These are phyloP conservation scores for Apis florea DNA, from an alignment of 1,140 invertebrate genomes.

Conservation along the genomic window DNA sequence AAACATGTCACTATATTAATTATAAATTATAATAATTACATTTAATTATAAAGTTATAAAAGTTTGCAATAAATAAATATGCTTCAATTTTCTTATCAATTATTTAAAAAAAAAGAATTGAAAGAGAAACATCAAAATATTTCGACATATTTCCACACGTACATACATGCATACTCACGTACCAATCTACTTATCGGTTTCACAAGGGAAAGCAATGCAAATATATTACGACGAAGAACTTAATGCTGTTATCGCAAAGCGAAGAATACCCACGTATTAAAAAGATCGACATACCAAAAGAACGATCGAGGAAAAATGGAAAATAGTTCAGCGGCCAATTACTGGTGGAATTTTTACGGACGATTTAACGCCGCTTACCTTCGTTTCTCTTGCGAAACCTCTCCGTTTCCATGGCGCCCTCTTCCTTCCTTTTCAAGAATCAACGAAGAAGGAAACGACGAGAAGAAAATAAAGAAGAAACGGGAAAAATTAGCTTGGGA, in stretches of 20 bases:
- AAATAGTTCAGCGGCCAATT: slow-evolving; percentile 66
- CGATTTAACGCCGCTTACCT: slow-evolving; percentile 63
- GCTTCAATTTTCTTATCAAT: no score
- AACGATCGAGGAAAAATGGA: slow-evolving; percentile 39
- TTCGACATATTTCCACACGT: not conserved
- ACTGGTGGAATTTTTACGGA: slow-evolving; percentile 65
- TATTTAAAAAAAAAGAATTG: not conserved
- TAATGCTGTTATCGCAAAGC: not conserved
- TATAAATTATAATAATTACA: no score
- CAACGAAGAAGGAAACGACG: slow-evolving; percentile 4
- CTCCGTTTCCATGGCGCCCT: slow-evolving; percentile 20
- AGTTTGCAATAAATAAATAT: no score
- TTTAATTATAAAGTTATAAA: no score
- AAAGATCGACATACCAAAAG: slow-evolving; percentile 8
- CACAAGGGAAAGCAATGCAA: not conserved
- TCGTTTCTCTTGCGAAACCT: slow-evolving; percentile 30
- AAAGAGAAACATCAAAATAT: not conserved
- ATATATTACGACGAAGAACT: not conserved
- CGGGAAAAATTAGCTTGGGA: slow-evolving; percentile 47
- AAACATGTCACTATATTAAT: no score
- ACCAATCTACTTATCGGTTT: not conserved
- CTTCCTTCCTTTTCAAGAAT: slow-evolving; percentile 15
- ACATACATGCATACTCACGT: not conserved
- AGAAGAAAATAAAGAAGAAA: slow-evolving; percentile 32
- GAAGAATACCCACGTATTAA: not conserved